Conservation (phyloP, 1,140 invertebrate genomes). For the Zelostemma sp. region DNA sequence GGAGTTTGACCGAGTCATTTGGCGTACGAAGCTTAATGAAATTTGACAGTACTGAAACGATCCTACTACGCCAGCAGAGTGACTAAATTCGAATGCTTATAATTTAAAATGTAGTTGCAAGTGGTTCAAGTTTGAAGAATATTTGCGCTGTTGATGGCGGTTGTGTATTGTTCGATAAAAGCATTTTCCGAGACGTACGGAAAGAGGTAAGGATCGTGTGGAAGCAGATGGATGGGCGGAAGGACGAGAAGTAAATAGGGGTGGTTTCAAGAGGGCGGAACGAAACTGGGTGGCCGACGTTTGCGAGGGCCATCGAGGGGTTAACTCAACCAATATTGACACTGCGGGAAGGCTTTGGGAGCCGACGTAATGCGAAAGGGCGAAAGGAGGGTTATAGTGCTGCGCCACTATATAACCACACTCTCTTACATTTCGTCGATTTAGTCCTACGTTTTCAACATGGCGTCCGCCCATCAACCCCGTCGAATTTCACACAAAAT, state of each 20-base stretch:
- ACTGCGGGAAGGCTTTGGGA: constrained; percentile 33
- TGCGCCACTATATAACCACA: constrained; percentile 24
- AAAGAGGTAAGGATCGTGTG: too few species aligned
- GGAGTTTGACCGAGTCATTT: constrained; percentile 2
- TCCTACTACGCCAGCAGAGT: too few species aligned
- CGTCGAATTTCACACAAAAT: too few species aligned
- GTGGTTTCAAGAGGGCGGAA: constrained; percentile 42
- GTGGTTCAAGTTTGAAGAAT: too few species aligned
- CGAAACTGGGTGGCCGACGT: constrained; percentile 38
- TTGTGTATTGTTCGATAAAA: too few species aligned
- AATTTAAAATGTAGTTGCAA: too few species aligned
- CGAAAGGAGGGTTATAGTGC: too few species aligned
- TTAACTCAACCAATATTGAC: constrained; percentile 51
- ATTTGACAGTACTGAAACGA: constrained; percentile 12
- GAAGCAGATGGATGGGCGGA: constrained; percentile 32
- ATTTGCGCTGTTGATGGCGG: too few species aligned
- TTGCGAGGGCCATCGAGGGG: constrained; percentile 32
- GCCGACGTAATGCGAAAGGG: constrained; percentile 17
- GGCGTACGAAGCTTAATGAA: constrained; percentile 21
- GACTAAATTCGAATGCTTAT: too few species aligned
- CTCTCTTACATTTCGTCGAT: too few species aligned
- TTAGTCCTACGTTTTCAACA: background rate
- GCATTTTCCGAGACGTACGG: too few species aligned
- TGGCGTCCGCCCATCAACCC: background rate
- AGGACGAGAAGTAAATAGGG: constrained; percentile 31